These are phyloP conservation scores for Hippolais icterina DNA, from an alignment of 2,113 vertebrate species.

Conservation along the genomic window DNA sequence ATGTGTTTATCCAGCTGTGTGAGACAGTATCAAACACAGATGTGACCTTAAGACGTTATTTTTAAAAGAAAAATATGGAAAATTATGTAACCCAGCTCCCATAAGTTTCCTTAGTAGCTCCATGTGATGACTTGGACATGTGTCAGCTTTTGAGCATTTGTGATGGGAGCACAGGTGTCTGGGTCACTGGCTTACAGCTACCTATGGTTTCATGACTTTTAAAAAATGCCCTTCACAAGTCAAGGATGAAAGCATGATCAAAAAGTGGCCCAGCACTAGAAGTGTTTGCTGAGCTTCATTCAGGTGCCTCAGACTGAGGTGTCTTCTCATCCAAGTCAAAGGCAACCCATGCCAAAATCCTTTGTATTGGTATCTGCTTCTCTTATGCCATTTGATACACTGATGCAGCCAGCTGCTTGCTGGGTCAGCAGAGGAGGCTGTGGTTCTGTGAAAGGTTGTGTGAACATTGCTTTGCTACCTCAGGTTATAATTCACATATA, in stretches of 20 bases:
- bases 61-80: background rate
- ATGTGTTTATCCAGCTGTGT: background rate
- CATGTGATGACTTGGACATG: background rate
- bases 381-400: background rate
- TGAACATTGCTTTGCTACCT: background rate
- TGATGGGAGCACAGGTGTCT: background rate
- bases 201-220: background rate
- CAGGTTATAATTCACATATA: background rate
- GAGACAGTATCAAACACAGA: background rate
- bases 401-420: background rate
- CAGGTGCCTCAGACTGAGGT: background rate
- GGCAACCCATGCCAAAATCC: background rate
- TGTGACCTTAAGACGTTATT: background rate
- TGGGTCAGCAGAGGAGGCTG: background rate
- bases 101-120: background rate
- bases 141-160: background rate
- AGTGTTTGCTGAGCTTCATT: background rate
- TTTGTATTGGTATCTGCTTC: background rate
- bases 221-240: background rate
- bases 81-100: background rate
- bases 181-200: background rate
- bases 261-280: background rate
- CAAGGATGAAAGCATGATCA: background rate
- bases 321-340: background rate
- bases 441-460: background rate